These are phyloP conservation scores for Cyanistes caeruleus DNA, from an alignment of 2,113 vertebrate species.

Conservation along the genomic window DNA sequence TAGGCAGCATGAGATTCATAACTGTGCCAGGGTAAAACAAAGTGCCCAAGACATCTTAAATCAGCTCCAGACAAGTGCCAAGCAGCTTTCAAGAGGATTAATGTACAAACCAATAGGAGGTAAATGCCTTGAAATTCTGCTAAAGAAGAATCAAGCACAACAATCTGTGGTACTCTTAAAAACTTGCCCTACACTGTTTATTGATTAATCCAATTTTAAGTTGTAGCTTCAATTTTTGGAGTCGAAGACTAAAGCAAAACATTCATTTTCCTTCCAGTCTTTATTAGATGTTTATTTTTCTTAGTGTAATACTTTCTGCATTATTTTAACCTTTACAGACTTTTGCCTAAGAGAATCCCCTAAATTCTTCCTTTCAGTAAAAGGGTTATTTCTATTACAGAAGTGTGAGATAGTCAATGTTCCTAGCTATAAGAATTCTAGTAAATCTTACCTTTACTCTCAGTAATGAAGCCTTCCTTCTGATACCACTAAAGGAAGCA, in stretches of 20 bases:
- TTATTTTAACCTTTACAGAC: not conserved
- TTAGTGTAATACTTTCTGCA: not conserved
- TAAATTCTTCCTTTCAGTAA: not conserved
- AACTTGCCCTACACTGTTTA: not conserved
- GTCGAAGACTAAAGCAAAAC: not conserved
- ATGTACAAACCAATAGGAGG: slow-evolving; percentile 56
- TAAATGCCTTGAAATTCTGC: slow-evolving; percentile 21
- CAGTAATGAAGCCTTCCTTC: not conserved
- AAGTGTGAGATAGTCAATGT: fast-evolving
- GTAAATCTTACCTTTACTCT: not conserved
- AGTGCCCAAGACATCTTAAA: slow-evolving; percentile 58
- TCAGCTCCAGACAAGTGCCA: slow-evolving; percentile 30
- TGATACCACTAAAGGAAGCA: not conserved
- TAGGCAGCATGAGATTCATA: slow-evolving; percentile 10
- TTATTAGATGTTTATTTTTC: not conserved
- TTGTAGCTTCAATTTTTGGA: not conserved
- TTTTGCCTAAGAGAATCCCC: not conserved
- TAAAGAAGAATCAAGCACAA: not conserved
- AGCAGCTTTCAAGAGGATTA: slow-evolving; percentile 59
- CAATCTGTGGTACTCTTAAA: not conserved
- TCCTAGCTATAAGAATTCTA: not conserved
- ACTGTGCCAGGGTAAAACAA: slow-evolving; percentile 30
- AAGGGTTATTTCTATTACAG: not conserved
- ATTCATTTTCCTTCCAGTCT: not conserved
- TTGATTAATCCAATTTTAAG: not conserved